Conservation (phyloP, 2,888 invertebrate genomes). For the Cristatella mucedo region DNA sequence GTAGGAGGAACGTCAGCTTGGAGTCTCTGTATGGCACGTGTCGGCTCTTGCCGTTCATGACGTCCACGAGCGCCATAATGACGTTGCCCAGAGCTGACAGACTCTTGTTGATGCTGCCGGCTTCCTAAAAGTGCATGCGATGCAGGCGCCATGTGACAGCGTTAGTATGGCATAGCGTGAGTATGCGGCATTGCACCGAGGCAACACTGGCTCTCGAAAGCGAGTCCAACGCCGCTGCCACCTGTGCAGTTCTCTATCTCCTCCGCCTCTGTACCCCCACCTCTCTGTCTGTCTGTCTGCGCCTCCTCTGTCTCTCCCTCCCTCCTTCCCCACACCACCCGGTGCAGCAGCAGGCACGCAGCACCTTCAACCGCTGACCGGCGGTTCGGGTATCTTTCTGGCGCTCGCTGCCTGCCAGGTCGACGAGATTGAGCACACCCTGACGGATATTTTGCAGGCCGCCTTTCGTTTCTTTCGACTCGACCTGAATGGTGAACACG, state of each 20-base stretch:
- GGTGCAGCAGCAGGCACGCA: too few relatives aligned
- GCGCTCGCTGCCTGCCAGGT: slow-evolving; percentile 39
- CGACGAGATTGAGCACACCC: slow-evolving; percentile 38
- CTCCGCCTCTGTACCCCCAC: too few relatives aligned
- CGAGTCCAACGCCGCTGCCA: too few relatives aligned
- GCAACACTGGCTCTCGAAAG: too few relatives aligned
- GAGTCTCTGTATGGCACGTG: slow-evolving; percentile 39
- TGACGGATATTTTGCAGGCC: slow-evolving; percentile 25
- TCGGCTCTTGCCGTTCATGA: slow-evolving; percentile 23
- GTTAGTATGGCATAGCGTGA: too few relatives aligned
- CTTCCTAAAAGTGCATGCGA: slow-evolving; percentile 38
- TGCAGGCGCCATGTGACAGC: too few relatives aligned
- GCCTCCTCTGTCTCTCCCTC: too few relatives aligned
- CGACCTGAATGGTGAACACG: slow-evolving; percentile 34
- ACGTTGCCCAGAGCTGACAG: slow-evolving; percentile 37
- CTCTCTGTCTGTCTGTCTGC: too few relatives aligned
- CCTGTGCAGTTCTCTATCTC: too few relatives aligned
- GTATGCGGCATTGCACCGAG: too few relatives aligned
- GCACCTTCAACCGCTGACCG: slow-evolving; percentile 35
- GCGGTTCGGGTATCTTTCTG: slow-evolving; percentile 35
- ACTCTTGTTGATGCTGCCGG: slow-evolving; percentile 38
- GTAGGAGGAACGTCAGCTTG: slow-evolving; percentile 36
- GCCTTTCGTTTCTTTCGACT: slow-evolving; percentile 30
- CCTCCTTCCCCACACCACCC: too few relatives aligned
- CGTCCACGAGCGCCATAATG: slow-evolving; percentile 32